Conservation (phyloP, 2,797 vertebrate species). For the Eutrigla gurnardus region DNA sequence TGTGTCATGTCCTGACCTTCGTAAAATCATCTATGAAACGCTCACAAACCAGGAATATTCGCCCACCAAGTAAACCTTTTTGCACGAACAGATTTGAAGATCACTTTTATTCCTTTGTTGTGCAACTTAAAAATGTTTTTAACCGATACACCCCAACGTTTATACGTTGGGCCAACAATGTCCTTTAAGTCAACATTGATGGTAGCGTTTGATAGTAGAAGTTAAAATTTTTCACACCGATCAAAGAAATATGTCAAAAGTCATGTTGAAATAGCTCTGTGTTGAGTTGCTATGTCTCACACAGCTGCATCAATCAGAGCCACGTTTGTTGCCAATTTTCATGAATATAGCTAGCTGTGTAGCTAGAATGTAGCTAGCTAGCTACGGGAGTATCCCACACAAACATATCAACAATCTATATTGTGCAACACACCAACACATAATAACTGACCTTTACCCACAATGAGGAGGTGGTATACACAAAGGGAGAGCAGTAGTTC, state of each 20-base stretch:
- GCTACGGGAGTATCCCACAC: not conserved
- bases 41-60: not conserved
- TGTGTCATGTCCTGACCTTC: not conserved
- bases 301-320: not conserved
- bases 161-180: not conserved
- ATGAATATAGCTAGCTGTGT: not conserved
- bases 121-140: not conserved
- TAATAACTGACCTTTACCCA: slow-evolving; percentile 17
- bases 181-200: not conserved
- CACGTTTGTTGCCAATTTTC: not conserved
- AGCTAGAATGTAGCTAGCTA: not conserved
- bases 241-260: not conserved
- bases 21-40: not conserved
- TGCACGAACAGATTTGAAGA: not conserved
- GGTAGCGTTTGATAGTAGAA: not conserved
- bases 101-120: not conserved
- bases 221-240: no score
- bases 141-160: no score
- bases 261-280: not conserved
- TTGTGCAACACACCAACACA: not conserved
- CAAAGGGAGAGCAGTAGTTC: slow-evolving; percentile 45
- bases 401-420: not conserved
- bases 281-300: not conserved
- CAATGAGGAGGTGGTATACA: not conserved
- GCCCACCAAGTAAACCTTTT: not conserved